Conservation (phyloP, 2,113 vertebrate genomes). For the Sorex fumeus region DNA sequence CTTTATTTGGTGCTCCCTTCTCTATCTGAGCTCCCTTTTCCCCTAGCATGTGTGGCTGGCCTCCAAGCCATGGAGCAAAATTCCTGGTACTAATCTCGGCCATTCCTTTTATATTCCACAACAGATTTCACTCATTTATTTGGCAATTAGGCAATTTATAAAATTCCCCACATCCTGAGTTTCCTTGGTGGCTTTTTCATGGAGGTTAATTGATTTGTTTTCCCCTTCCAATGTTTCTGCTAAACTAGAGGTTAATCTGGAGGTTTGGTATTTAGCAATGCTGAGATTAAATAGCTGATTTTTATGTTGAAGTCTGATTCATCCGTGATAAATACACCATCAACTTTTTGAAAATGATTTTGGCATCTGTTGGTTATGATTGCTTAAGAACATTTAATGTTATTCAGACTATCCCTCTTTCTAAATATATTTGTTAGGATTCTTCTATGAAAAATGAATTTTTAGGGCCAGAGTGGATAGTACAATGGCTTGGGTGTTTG, state of each 20-base stretch:
- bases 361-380: conserved; percentile 13
- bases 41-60: no score
- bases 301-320: conserved; percentile 14
- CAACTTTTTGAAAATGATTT: neutral
- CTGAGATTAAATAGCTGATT: neutral
- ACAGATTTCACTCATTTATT: neutral
- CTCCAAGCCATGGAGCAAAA: no score
- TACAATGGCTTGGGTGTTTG: no score
- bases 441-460: conserved; percentile 28
- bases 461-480: neutral
- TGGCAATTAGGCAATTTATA: neutral
- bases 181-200: neutral
- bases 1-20: no score
- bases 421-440: conserved; percentile 20
- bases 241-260: neutral
- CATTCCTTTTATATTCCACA: neutral
- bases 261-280: neutral
- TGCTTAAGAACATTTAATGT: conserved; percentile 11
- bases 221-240: neutral
- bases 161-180: neutral
- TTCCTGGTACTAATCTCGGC: no score
- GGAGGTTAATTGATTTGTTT: neutral
- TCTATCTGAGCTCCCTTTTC: no score
- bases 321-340: neutral
- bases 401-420: conserved; percentile 12